Conservation (phyloP, 2,113 vertebrate genomes). For the Antigone vipio region DNA sequence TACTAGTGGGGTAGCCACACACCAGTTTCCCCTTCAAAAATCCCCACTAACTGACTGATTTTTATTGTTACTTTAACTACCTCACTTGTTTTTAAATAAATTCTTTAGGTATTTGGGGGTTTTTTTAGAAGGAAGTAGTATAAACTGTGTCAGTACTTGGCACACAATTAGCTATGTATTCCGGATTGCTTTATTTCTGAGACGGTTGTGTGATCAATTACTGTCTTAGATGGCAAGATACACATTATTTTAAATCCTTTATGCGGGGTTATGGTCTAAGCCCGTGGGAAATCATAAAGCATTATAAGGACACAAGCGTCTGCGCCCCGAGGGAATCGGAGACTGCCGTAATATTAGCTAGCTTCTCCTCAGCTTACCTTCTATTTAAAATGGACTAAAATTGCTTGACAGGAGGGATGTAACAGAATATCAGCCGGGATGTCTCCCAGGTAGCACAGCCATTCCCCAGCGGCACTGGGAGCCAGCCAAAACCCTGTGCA, state of each 20-base stretch:
- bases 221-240: background rate
- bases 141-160: background rate
- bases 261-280: background rate
- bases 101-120: fast-evolving
- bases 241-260: background rate
- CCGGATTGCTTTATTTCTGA: background rate
- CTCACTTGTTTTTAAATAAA: background rate
- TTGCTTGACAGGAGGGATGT: background rate
- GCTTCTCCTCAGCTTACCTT: background rate
- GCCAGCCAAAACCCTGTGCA: background rate
- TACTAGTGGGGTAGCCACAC: background rate
- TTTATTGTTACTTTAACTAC: background rate
- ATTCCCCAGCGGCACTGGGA: fast-evolving
- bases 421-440: too few species aligned
- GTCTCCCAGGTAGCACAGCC: background rate
- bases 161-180: background rate
- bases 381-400: background rate
- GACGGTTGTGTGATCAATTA: background rate
- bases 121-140: background rate
- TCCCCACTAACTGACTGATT: background rate
- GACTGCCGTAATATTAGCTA: background rate
- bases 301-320: background rate
- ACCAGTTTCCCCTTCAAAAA: background rate
- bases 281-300: background rate
- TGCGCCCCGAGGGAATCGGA: background rate